Evolutionary conservation across 2,113 vertebrate species (phyloP).

Genomic region (Charadrius vociferus): DNA sequence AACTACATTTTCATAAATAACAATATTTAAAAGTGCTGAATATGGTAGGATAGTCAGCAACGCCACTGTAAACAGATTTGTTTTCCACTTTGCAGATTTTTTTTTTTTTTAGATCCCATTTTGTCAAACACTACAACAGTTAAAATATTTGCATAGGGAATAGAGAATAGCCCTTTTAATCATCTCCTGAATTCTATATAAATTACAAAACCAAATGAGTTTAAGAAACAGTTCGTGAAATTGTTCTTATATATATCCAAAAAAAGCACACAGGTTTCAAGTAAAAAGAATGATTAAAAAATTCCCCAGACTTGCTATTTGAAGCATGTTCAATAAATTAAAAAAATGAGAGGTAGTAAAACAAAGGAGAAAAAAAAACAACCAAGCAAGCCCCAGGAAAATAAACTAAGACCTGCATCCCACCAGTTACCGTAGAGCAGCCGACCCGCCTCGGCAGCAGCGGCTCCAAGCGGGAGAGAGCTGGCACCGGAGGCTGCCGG

Average conservation of each 20-base stretch:
- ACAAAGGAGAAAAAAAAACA: constrained; percentile 69
- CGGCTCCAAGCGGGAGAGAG: neutral
- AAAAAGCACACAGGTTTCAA: constrained; percentile 77
- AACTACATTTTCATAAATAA: constrained; percentile 84
- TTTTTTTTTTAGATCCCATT: constrained; percentile 76
- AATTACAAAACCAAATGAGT: constrained; percentile 82
- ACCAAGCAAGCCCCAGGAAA: constrained; percentile 46
- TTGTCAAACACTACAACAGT: constrained; percentile 82
- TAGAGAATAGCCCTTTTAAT: constrained; percentile 86
- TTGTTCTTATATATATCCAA: constrained; percentile 74
- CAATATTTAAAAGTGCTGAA: constrained; percentile 86
- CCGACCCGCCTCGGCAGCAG: neutral
- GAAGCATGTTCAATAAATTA: constrained; percentile 81
- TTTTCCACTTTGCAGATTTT: constrained; percentile 73
- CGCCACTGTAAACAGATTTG: constrained; percentile 84
- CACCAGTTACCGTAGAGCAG: neutral
- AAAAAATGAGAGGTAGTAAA: constrained; percentile 83
- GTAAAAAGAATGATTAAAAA: constrained; percentile 80
- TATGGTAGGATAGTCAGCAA: constrained; percentile 83
- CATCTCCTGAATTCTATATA: constrained; percentile 84
- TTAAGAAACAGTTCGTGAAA: constrained; percentile 77
- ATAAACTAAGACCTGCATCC: constrained; percentile 29
- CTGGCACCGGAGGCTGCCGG: neutral
- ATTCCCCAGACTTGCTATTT: constrained; percentile 67
- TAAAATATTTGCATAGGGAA: constrained; percentile 89